A percentile compares a stretch with the other conserved stretches of the same genome.
These are phyloP conservation scores for Promerops cafer DNA, from an alignment of 2,113 vertebrate species.

Conservation along the genomic window DNA sequence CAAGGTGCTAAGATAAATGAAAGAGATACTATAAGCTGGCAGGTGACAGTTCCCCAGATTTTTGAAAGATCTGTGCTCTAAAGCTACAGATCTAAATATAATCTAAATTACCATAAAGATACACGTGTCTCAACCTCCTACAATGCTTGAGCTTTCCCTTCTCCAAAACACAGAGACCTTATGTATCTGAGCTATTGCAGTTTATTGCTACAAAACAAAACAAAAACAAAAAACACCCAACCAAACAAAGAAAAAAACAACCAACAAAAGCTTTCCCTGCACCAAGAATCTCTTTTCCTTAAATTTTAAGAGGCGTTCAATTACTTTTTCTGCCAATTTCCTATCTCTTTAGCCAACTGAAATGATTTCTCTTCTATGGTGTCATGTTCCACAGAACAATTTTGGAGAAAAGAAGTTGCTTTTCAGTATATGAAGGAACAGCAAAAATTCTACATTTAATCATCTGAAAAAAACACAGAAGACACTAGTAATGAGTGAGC, in stretches of 20 bases:
- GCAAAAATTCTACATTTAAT: not conserved
- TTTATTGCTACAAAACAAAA: not conserved
- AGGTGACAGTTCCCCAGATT: not conserved
- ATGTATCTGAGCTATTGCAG: not conserved
- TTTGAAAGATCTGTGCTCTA: not conserved
- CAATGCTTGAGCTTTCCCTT: not conserved
- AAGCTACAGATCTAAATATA: not conserved
- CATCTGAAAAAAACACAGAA: not conserved
- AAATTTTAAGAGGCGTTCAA: not conserved
- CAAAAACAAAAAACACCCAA: no score
- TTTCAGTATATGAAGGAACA: not conserved
- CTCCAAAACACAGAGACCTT: not conserved
- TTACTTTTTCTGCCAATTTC: not conserved
- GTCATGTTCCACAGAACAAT: not conserved
- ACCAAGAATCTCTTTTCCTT: not conserved
- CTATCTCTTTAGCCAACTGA: not conserved
- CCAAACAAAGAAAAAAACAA: not conserved
- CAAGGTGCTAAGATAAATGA: not conserved
- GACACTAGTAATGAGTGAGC: not conserved
- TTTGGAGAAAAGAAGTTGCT: not conserved
- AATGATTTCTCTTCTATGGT: rapidly evolving
- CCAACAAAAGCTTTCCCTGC: not conserved
- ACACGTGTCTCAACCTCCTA: not conserved
- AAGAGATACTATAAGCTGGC: not conserved
- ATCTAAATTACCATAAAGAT: not conserved